Conservation (phyloP, 2,888 invertebrate genomes). For the Caenorhabditis auriculariae region DNA sequence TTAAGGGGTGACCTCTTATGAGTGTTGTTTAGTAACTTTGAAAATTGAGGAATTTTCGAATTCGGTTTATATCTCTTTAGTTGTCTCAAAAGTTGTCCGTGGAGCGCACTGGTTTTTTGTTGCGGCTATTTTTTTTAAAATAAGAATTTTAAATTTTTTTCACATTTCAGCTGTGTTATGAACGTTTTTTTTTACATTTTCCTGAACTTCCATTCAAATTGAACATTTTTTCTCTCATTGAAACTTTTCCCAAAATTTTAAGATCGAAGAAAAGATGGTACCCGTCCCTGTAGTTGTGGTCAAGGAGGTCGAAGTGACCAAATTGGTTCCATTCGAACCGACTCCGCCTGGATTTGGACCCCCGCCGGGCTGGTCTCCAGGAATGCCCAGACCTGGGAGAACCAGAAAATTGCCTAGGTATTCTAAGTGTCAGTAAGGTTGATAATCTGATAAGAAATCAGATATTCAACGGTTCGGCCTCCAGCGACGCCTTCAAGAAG, state of each 20-base stretch:
- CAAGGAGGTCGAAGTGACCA: conserved; percentile 60
- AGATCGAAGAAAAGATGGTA: conserved; percentile 58
- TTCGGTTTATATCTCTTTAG: too few relatives aligned
- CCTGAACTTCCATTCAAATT: too few relatives aligned
- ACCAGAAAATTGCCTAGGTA: conserved; percentile 45
- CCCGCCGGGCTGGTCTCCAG: conserved; percentile 57
- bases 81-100: too few relatives aligned
- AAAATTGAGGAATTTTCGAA: neutral
- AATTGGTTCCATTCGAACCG: conserved; percentile 61
- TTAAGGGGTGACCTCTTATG: too few relatives aligned
- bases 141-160: too few relatives aligned
- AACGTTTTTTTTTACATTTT: too few relatives aligned
- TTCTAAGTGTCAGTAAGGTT: too few relatives aligned
- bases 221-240: too few relatives aligned
- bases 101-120: too few relatives aligned
- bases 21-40: neutral
- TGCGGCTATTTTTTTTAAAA: too few relatives aligned
- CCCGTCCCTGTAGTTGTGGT: conserved; percentile 62
- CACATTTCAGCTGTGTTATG: too few relatives aligned
- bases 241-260: conserved; percentile 1
- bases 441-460: neutral
- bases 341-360: conserved; percentile 62
- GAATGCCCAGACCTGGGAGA: conserved; percentile 57
- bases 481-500: conserved; percentile 32
- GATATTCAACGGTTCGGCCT: conserved; percentile 21